phyloP scores from a whole-genome alignment of 2,797 vertebrate genomes.

The Eremophila alpestris region DNA sequence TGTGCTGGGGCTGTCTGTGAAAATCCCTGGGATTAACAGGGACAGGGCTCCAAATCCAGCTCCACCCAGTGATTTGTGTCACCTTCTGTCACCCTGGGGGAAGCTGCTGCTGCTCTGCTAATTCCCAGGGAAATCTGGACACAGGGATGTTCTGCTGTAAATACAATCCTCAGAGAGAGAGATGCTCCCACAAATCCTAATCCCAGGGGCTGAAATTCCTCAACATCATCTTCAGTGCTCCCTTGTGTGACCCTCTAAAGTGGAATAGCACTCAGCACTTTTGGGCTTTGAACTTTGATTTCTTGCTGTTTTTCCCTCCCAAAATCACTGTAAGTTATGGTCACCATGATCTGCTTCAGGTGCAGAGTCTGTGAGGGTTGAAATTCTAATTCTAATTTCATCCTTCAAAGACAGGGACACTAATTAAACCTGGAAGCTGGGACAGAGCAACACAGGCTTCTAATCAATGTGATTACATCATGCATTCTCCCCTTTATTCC shows the following conservation, averaged over 20 bases:
- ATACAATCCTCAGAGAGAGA: not conserved
- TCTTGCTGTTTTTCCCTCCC: not conserved
- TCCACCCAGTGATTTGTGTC: not conserved
- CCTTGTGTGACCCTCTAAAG: not conserved
- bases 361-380: not conserved
- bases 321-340: not conserved
- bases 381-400: not conserved
- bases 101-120: not conserved
- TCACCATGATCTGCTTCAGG: not conserved
- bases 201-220: not conserved
- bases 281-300: not conserved
- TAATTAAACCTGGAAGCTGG: too few relatives aligned
- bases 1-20: not conserved
- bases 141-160: not conserved
- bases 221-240: fast-evolving
- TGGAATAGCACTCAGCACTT: not conserved
- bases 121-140: not conserved
- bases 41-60: not conserved
- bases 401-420: too few relatives aligned
- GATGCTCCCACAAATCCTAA: not conserved
- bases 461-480: too few relatives aligned
- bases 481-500: too few relatives aligned
- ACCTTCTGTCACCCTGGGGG: not conserved
- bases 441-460: too few relatives aligned
- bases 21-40: not conserved